phyloP scores from a whole-genome alignment of 2,797 vertebrate genomes.

The Sciurus carolinensis region DNA sequence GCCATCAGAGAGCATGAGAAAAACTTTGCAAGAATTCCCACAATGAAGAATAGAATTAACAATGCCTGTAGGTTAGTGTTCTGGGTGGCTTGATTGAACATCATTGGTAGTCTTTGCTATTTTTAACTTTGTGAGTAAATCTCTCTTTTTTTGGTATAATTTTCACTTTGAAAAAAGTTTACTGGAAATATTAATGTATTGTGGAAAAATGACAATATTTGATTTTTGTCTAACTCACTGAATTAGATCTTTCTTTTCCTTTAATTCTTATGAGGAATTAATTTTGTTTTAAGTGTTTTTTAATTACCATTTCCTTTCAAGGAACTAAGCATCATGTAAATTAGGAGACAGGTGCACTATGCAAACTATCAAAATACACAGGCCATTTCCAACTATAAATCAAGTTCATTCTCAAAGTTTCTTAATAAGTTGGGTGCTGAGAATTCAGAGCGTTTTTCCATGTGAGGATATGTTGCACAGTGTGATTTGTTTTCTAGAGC shows the following conservation, averaged over 20 bases:
- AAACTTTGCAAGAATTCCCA: conserved; percentile 31
- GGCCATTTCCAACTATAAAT: conserved; percentile 15
- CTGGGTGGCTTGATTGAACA: not conserved
- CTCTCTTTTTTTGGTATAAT: not conserved
- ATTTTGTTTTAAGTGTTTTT: conserved; percentile 77
- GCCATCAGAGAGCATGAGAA: not conserved
- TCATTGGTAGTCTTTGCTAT: not conserved
- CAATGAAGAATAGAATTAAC: conserved; percentile 42
- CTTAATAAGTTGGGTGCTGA: not conserved
- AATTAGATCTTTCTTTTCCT: conserved; percentile 55
- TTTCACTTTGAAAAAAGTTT: conserved; percentile 54
- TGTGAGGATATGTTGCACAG: not conserved
- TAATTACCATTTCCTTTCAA: conserved; percentile 71
- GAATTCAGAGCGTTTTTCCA: not conserved
- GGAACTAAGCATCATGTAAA: conserved; percentile 65
- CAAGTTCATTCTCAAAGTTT: not conserved
- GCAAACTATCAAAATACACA: not conserved
- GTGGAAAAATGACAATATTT: not conserved
- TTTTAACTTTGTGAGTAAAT: conserved; percentile 42
- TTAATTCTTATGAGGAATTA: conserved; percentile 71
- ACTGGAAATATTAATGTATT: not conserved
- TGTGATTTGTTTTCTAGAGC: conserved; percentile 22
- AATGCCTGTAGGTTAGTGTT: not conserved
- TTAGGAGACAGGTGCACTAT: conserved; percentile 63
- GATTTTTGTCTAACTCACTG: conserved; percentile 49